Conservation (phyloP, 2,888 invertebrate species). For the Leptothorax acervorum region DNA sequence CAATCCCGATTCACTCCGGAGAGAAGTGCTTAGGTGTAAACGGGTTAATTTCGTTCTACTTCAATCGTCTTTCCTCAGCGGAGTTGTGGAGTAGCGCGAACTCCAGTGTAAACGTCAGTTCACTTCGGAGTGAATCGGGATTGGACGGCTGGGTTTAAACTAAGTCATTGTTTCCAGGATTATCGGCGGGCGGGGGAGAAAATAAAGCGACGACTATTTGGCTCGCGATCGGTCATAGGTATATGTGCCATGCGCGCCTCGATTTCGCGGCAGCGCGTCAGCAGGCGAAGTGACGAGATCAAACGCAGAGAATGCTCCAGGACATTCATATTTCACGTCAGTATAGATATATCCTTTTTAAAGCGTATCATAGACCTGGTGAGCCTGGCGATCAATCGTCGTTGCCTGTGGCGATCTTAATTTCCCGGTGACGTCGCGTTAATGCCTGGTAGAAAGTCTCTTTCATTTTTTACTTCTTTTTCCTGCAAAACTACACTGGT, state of each 20-base stretch:
- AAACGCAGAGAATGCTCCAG: slow-evolving; percentile 28
- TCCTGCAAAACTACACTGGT: background rate
- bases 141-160: no score
- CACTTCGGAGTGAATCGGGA: no score
- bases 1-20: no score
- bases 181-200: slow-evolving; percentile 53
- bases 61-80: no score
- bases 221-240: slow-evolving; percentile 69
- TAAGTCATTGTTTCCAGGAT: slow-evolving; percentile 70
- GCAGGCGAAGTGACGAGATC: background rate
- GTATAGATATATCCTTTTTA: background rate
- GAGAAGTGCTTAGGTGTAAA: no score
- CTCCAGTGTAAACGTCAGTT: no score
- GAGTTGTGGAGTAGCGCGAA: no score
- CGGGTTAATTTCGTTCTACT: no score
- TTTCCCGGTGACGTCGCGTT: slow-evolving; percentile 15
- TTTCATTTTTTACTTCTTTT: background rate
- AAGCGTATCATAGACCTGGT: background rate
- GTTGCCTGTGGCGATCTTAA: slow-evolving; percentile 18
- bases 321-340: slow-evolving; percentile 36
- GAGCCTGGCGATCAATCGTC: background rate
- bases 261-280: slow-evolving; percentile 34
- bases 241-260: no score
- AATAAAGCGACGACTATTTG: slow-evolving; percentile 67
- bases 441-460: background rate